Evolutionary conservation across 2,888 invertebrate species (phyloP).

Genomic region (Drosophila percnosoma): DNA sequence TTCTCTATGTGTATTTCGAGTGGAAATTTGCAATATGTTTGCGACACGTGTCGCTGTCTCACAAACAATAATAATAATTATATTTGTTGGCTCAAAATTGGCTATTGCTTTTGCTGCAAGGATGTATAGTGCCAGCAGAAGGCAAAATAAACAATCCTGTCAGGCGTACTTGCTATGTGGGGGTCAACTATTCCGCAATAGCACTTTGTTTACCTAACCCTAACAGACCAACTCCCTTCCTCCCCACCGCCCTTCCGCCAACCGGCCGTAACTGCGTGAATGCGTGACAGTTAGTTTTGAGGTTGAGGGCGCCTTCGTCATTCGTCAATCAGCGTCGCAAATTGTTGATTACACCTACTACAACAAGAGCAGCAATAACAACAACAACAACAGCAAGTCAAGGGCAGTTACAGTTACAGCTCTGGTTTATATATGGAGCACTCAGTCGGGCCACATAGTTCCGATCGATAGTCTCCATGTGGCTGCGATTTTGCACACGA

Average conservation of each 20-base stretch:
- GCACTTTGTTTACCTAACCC: background rate
- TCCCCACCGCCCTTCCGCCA: background rate
- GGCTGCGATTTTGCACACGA: constrained; percentile 74
- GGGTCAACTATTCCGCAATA: constrained; percentile 11
- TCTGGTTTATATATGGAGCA: constrained; percentile 59
- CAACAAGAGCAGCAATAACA: constrained; percentile 42
- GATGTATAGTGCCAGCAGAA: background rate
- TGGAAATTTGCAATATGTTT: constrained; percentile 24
- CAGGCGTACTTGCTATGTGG: background rate
- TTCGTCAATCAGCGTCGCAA: constrained; percentile 79
- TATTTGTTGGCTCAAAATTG: constrained; percentile 15
- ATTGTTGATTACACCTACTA: constrained; percentile 78
- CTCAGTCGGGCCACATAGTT: constrained; percentile 21
- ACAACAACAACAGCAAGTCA: constrained; percentile 56
- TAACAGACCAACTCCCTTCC: background rate
- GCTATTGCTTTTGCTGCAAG: background rate
- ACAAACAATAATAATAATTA: constrained; percentile 25
- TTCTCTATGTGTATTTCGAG: constrained; percentile 1
- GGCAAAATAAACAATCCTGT: background rate
- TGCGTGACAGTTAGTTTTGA: constrained; percentile 36
- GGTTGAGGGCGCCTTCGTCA: constrained; percentile 40
- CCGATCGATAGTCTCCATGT: constrained; percentile 61
- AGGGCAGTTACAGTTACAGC: constrained; percentile 62
- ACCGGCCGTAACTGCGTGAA: constrained; percentile 38
- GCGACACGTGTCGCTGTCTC: constrained; percentile 35